A percentile compares a stretch with the other conserved stretches of the same genome.
Evolutionary conservation across 2,113 vertebrate species (phyloP).

Genomic region (Danionella cerebrum): DNA sequence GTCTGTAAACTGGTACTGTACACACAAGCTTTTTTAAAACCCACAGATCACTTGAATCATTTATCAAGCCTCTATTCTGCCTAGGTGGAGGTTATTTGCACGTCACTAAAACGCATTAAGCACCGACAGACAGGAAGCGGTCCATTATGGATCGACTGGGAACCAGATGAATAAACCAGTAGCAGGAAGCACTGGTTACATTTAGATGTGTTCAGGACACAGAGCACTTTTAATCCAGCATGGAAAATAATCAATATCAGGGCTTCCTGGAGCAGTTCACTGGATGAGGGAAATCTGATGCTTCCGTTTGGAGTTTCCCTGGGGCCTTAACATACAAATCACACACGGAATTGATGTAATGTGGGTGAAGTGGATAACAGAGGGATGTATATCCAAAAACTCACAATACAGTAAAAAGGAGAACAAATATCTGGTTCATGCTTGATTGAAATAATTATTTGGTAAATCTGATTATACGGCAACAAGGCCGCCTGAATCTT

Average conservation of each 20-base stretch:
- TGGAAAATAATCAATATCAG: conserved; percentile 33
- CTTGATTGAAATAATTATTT: too few relatives aligned
- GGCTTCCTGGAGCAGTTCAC: conserved; percentile 11
- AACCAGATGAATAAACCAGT: conserved; percentile 34
- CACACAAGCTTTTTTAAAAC: conserved; percentile 15
- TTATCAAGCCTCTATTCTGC: not conserved
- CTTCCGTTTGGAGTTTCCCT: not conserved
- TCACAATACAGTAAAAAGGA: too few relatives aligned
- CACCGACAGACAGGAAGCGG: conserved; percentile 1
- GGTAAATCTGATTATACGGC: too few relatives aligned
- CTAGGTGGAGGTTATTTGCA: not conserved
- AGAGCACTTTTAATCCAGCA: conserved; percentile 27
- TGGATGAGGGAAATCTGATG: not conserved
- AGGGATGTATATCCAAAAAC: not conserved
- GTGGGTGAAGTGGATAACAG: not conserved
- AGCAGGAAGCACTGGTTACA: conserved; percentile 31
- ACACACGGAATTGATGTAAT: not conserved
- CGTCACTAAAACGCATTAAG: conserved; percentile 14
- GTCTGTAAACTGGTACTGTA: not conserved
- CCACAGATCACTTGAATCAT: conserved; percentile 12
- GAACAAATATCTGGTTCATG: too few relatives aligned
- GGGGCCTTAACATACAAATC: conserved; percentile 2
- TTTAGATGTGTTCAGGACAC: conserved; percentile 29
- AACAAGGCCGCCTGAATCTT: too few relatives aligned
- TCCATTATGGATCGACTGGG: conserved; percentile 23